Evolutionary conservation across 1,140 invertebrate genomes (phyloP).

Genomic region (Drosophila insularis): DNA sequence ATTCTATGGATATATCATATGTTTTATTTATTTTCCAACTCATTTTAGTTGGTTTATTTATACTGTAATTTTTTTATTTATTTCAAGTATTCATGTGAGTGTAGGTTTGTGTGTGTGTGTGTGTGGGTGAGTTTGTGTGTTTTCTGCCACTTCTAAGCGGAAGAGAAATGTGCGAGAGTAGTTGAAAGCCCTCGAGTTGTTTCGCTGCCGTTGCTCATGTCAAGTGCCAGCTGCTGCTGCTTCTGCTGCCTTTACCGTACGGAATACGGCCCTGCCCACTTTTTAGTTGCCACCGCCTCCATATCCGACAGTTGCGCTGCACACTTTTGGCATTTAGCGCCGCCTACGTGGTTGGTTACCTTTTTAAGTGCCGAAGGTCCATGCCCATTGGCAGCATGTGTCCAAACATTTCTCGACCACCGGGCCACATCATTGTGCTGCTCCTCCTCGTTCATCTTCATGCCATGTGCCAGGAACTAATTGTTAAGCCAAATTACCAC

Average conservation of each 20-base stretch:
- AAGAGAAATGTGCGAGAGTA: constrained; percentile 65
- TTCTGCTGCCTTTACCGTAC: too few species aligned
- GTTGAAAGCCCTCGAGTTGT: constrained; percentile 77
- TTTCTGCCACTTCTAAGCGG: constrained; percentile 72
- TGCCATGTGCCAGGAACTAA: constrained; percentile 50
- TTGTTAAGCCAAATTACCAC: constrained; percentile 79
- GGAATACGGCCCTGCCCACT: constrained; percentile 3
- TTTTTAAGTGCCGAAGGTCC: constrained; percentile 34
- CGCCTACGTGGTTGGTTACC: constrained; percentile 62
- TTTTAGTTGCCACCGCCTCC: constrained; percentile 6
- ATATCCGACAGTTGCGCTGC: constrained; percentile 55
- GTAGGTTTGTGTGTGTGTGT: constrained; percentile 13
- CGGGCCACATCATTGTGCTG: not conserved
- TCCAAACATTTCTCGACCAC: constrained; percentile 21
- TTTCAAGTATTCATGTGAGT: not conserved
- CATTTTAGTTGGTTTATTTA: constrained; percentile 70
- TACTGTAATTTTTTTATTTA: constrained; percentile 40
- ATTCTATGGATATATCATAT: constrained; percentile 21
- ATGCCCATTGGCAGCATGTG: not conserved
- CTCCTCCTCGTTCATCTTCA: not conserved
- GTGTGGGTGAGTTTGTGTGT: constrained; percentile 30
- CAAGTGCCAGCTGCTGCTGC: constrained; percentile 72
- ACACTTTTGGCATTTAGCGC: constrained; percentile 69
- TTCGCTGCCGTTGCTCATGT: constrained; percentile 72
- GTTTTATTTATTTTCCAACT: constrained; percentile 49